A percentile compares a stretch with the other conserved stretches of the same genome.
phyloP scores from a whole-genome alignment of 64 coral and sea anemone genomes.

The Porites lutea region DNA sequence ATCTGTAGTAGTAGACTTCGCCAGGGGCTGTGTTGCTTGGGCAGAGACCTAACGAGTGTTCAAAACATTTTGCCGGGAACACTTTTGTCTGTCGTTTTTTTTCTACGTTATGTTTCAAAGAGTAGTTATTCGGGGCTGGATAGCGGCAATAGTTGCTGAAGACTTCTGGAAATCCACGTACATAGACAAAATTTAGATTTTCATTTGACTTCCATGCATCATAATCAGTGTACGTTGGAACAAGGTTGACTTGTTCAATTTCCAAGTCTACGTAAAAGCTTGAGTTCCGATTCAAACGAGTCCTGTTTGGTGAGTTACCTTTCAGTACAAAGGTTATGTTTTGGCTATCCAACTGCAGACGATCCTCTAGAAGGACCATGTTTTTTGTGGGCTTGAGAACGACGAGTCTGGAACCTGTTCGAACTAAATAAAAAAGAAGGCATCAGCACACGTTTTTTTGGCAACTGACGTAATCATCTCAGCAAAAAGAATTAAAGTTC shows the following conservation, averaged over 20 bases:
- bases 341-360: slow-evolving; percentile 32
- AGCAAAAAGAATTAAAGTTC: neutral
- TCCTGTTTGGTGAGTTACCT: neutral
- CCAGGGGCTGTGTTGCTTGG: slow-evolving; percentile 57
- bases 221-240: slow-evolving; percentile 75
- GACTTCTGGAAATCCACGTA: slow-evolving; percentile 58
- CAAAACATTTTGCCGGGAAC: slow-evolving; percentile 34
- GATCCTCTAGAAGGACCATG: slow-evolving; percentile 71
- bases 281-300: slow-evolving; percentile 53
- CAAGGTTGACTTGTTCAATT: slow-evolving; percentile 55
- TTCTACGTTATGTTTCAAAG: slow-evolving; percentile 58
- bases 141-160: slow-evolving; percentile 47
- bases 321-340: slow-evolving; percentile 38
- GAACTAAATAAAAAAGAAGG: slow-evolving; percentile 38
- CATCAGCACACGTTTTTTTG: neutral
- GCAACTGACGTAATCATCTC: neutral
- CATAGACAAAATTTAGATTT: slow-evolving; percentile 42
- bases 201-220: slow-evolving; percentile 58
- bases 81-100: slow-evolving; percentile 66
- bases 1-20: slow-evolving; percentile 71
- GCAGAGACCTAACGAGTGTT: slow-evolving; percentile 39
- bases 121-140: slow-evolving; percentile 70
- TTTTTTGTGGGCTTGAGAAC: neutral
- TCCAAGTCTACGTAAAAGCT: slow-evolving; percentile 71
- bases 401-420: slow-evolving; percentile 26